phyloP scores from a whole-genome alignment of 1,140 invertebrate species.

The Drosophila erecta region DNA sequence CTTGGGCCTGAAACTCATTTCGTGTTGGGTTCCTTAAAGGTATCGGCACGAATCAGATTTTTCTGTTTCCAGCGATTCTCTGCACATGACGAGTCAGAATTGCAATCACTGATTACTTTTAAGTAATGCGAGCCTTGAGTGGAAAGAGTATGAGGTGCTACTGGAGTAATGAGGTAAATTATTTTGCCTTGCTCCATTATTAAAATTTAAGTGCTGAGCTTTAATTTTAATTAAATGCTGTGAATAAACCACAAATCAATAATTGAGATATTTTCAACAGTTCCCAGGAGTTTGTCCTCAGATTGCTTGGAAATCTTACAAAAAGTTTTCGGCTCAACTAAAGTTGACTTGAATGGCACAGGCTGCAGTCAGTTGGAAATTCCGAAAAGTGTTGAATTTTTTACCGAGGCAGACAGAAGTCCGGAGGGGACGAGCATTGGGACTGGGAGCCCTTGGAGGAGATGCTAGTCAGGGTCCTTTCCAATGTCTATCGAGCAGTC shows the following conservation, averaged over 20 bases:
- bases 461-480: slow-evolving; percentile 14
- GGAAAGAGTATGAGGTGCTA: too few species aligned
- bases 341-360: slow-evolving; percentile 23
- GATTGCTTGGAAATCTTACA: slow-evolving; percentile 22
- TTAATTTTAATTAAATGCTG: too few species aligned
- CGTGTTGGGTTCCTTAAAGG: background rate
- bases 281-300: background rate
- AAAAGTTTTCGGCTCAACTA: slow-evolving; percentile 15
- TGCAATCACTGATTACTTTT: background rate
- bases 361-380: slow-evolving; percentile 44
- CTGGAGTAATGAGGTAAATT: background rate
- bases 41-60: background rate
- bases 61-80: background rate
- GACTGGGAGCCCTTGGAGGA: background rate
- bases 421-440: background rate
- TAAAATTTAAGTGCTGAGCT: too few species aligned
- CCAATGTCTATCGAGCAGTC: slow-evolving; percentile 34
- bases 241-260: background rate
- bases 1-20: slow-evolving; percentile 1
- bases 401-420: slow-evolving; percentile 38
- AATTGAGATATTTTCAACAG: background rate
- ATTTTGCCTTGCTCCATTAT: background rate
- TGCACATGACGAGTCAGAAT: background rate
- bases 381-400: slow-evolving; percentile 62
- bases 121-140: too few species aligned